A percentile compares a stretch with the other conserved stretches of the same genome.
These are phyloP conservation scores for Proteles cristata DNA, from an alignment of 2,113 vertebrate genomes.

Conservation along the genomic window DNA sequence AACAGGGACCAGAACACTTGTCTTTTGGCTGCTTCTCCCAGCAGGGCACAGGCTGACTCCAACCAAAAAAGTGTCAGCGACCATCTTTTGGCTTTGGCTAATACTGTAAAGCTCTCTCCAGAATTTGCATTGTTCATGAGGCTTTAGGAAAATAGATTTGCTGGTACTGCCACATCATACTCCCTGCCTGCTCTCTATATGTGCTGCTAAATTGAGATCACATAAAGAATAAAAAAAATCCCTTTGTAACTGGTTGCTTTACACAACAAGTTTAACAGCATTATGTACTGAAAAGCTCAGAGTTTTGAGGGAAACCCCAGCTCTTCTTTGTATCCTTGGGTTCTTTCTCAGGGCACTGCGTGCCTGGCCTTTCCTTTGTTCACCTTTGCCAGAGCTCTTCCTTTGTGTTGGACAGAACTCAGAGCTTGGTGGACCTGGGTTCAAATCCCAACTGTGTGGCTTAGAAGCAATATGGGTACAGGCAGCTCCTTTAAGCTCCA, in stretches of 20 bases:
- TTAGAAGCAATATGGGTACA: background rate
- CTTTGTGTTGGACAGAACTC: background rate
- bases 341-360: background rate
- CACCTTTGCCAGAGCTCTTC: background rate
- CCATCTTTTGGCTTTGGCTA: background rate
- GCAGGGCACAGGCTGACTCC: background rate
- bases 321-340: background rate
- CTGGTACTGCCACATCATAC: background rate
- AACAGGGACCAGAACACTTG: background rate
- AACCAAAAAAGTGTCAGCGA: background rate
- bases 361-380: background rate
- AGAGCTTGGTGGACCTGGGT: background rate
- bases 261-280: background rate
- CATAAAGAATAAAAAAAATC: background rate
- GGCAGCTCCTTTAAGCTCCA: background rate
- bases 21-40: background rate
- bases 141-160: constrained; percentile 50
- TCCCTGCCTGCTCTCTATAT: background rate
- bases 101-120: background rate
- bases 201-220: background rate
- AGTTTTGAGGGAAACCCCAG: background rate
- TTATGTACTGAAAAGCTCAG: background rate
- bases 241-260: background rate
- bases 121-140: background rate
- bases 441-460: background rate